phyloP scores from a whole-genome alignment of 2,797 vertebrate species.

The Echeneis naucrates region DNA sequence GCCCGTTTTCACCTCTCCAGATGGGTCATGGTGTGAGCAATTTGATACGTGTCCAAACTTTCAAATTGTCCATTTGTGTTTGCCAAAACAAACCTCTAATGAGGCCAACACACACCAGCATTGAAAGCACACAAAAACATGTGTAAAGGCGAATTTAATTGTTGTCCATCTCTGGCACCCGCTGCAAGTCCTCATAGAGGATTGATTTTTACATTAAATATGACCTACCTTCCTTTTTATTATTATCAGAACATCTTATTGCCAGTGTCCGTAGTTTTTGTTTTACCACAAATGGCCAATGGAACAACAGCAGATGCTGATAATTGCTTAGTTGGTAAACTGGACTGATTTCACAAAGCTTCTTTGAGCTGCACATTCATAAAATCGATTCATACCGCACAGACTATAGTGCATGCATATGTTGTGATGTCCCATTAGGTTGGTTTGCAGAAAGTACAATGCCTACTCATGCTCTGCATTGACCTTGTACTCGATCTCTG shows the following conservation, averaged over 20 bases:
- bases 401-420: background rate
- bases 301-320: background rate
- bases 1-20: slow-evolving; percentile 25
- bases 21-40: slow-evolving; percentile 26
- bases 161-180: slow-evolving; percentile 7
- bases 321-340: no score
- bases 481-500: background rate
- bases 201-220: slow-evolving; percentile 8
- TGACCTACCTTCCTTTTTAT: slow-evolving; percentile 6
- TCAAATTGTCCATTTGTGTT: slow-evolving; percentile 32
- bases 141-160: slow-evolving; percentile 20
- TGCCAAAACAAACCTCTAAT: slow-evolving; percentile 30
- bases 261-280: no score
- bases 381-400: background rate
- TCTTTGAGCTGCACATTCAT: background rate
- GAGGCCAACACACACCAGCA: slow-evolving; percentile 4
- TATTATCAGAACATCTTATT: slow-evolving; percentile 2
- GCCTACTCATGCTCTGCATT: background rate
- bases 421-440: background rate
- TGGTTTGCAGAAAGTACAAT: background rate
- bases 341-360: slow-evolving; percentile 1
- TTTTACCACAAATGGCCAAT: background rate
- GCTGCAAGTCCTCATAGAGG: background rate
- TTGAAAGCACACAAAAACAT: slow-evolving; percentile 4
- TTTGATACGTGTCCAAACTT: slow-evolving; percentile 36